Evolutionary conservation across 2,888 invertebrate genomes (phyloP).

Genomic region (Drepanosiphum platanoidis): DNA sequence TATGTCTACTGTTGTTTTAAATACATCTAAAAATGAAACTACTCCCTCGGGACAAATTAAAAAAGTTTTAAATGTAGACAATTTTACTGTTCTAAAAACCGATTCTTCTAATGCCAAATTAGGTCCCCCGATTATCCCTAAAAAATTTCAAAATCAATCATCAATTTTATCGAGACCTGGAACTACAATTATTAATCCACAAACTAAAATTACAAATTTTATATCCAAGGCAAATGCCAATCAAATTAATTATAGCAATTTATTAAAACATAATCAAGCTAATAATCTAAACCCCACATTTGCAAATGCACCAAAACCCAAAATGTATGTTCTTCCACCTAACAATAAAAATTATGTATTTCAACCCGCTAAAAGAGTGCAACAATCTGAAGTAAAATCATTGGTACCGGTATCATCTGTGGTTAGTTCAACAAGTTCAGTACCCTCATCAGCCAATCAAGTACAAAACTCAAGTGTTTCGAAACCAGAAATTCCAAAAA

Average conservation of each 20-base stretch:
- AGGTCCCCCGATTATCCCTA: neutral
- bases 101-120: neutral
- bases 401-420: neutral
- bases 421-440: neutral
- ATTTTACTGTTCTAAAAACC: neutral
- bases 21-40: neutral
- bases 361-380: neutral
- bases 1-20: neutral
- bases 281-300: neutral
- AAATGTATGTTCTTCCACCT: neutral
- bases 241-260: neutral
- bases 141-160: neutral
- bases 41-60: neutral
- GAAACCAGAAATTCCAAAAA: neutral
- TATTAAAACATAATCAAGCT: neutral
- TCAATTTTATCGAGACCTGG: neutral
- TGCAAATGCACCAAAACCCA: neutral
- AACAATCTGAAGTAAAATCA: neutral
- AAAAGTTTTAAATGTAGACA: neutral
- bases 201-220: neutral
- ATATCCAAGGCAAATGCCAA: neutral
- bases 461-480: neutral
- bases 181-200: neutral
- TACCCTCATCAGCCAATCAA: neutral
- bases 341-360: neutral